These are phyloP conservation scores for Galeopterus variegatus DNA, from an alignment of 2,113 vertebrate species.

Conservation along the genomic window DNA sequence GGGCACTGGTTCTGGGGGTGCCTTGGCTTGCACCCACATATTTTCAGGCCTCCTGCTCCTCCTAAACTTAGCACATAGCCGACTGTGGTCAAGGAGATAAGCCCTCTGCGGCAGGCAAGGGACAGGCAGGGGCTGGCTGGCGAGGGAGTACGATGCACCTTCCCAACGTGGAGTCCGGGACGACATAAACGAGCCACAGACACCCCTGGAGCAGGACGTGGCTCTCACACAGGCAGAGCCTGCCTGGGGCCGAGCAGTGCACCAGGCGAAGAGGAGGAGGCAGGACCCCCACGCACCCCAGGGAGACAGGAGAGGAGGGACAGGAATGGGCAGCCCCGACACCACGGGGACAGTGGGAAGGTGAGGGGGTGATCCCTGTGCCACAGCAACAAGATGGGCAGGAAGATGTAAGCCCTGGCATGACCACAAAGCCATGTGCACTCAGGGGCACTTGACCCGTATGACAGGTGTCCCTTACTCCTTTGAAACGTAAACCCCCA, in stretches of 20 bases:
- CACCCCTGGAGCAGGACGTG: too few species aligned
- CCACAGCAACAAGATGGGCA: not conserved
- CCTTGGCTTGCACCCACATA: not conserved
- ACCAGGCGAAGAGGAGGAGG: not conserved
- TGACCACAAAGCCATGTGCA: not conserved
- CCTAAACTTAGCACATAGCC: not conserved
- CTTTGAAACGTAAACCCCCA: not conserved
- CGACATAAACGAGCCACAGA: too few species aligned
- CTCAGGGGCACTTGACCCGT: not conserved
- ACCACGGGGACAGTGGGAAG: not conserved
- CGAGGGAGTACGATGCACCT: too few species aligned
- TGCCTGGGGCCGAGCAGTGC: too few species aligned
- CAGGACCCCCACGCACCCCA: too few species aligned
- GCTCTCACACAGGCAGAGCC: too few species aligned
- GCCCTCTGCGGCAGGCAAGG: not conserved
- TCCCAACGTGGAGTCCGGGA: too few species aligned
- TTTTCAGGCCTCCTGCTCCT: fast-evolving
- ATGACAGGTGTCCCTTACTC: not conserved
- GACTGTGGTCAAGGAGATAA: too few species aligned
- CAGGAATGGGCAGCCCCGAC: not conserved
- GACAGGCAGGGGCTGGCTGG: too few species aligned
- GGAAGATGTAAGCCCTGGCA: not conserved
- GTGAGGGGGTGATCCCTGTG: not conserved
- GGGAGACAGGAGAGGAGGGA: too few species aligned
- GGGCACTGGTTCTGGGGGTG: not conserved